Percentiles rank a stretch among this genome's conserved stretches.
phyloP scores from a whole-genome alignment of 2,888 invertebrate species.

The Antitype chi region DNA sequence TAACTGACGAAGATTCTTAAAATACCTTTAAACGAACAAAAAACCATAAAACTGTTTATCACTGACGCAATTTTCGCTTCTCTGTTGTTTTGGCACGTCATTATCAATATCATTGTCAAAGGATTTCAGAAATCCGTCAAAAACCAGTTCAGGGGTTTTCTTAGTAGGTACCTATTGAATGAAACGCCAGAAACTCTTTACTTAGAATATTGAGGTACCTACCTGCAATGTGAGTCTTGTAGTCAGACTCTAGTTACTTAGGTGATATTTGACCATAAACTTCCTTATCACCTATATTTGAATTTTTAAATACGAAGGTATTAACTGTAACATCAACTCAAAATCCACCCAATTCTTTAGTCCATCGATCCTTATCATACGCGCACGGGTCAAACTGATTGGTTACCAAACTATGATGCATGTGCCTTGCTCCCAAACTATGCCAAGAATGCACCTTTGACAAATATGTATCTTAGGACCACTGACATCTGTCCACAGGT shows the following conservation, averaged over 20 bases:
- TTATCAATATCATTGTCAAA: background rate
- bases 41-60: conserved; percentile 1
- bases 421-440: conserved; percentile 58
- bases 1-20: conserved; percentile 18
- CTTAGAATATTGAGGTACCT: background rate
- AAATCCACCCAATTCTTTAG: conserved; percentile 61
- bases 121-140: background rate
- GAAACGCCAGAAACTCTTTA: background rate
- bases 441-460: conserved; percentile 76
- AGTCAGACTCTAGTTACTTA: background rate
- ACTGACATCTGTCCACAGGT: conserved; percentile 77
- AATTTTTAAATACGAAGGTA: background rate
- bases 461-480: conserved; percentile 78
- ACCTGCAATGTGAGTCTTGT: background rate
- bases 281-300: too few relatives aligned
- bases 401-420: conserved; percentile 74
- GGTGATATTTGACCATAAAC: too few relatives aligned
- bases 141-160: background rate
- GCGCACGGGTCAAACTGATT: conserved; percentile 73
- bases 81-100: conserved; percentile 1
- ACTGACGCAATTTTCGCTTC: background rate
- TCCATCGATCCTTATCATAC: conserved; percentile 58
- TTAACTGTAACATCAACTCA: background rate
- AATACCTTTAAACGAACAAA: conserved; percentile 16
- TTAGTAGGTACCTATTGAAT: background rate